Evolutionary conservation across 2,888 invertebrate species (phyloP).

Genomic region (Troides helena): DNA sequence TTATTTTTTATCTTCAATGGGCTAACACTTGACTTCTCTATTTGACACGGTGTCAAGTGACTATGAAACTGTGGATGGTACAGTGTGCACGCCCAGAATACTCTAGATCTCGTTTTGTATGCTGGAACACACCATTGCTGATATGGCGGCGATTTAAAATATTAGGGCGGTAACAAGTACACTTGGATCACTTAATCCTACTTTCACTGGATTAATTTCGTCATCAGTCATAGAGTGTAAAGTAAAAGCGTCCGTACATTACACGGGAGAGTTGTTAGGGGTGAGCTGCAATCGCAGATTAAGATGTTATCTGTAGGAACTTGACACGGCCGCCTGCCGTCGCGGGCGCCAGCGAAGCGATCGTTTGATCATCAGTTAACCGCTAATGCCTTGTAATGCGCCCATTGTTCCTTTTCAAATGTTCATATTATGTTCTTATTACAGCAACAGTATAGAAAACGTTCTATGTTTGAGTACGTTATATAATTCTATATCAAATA

Average conservation of each 20-base stretch:
- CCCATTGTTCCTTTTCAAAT: constrained; percentile 50
- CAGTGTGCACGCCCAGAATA: too few relatives aligned
- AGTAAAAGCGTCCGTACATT: constrained; percentile 39
- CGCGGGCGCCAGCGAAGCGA: constrained; percentile 40
- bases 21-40: too few relatives aligned
- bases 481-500: neutral
- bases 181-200: neutral
- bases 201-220: constrained; percentile 19
- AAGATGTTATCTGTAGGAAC: constrained; percentile 68
- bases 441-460: constrained; percentile 3
- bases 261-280: constrained; percentile 40
- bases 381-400: constrained; percentile 67
- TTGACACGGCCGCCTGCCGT: constrained; percentile 49
- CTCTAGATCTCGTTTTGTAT: too few relatives aligned
- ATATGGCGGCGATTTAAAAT: too few relatives aligned
- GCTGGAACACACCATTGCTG: too few relatives aligned
- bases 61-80: too few relatives aligned
- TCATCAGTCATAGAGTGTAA: constrained; percentile 35
- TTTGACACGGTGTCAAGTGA: too few relatives aligned
- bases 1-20: too few relatives aligned
- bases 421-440: constrained; percentile 29
- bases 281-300: constrained; percentile 58
- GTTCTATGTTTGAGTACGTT: neutral
- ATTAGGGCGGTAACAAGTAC: too few relatives aligned
- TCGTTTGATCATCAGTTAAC: constrained; percentile 57